Percentiles rank a stretch among this genome's conserved stretches.
phyloP scores from a whole-genome alignment of 2,797 vertebrate species.

The Chloroceryle inda region DNA sequence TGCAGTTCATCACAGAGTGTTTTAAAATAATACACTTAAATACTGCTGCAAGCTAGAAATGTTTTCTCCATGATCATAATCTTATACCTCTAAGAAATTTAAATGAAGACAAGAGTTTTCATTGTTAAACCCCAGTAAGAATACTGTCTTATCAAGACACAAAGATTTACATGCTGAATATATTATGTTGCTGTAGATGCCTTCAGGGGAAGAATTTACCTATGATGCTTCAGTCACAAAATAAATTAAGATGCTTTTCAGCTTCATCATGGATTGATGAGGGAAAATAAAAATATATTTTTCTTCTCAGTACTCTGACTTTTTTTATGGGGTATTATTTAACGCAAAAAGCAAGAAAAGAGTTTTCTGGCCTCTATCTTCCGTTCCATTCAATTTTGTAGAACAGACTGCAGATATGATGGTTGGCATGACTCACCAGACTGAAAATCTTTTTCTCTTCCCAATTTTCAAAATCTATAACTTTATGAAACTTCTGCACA shows the following conservation, averaged over 20 bases:
- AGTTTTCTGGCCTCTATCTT: background rate
- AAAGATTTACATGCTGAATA: constrained; percentile 27
- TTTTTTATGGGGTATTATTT: background rate
- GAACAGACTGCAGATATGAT: background rate
- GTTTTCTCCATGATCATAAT: background rate
- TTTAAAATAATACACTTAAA: constrained; percentile 52
- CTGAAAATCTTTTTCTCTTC: background rate
- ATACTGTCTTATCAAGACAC: background rate
- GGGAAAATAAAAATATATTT: background rate
- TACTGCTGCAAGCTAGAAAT: constrained; percentile 51
- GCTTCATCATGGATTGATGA: background rate
- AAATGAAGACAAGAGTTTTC: constrained; percentile 43
- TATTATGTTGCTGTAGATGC: background rate
- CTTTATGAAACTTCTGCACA: background rate
- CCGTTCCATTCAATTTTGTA: background rate
- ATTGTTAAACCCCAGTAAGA: background rate
- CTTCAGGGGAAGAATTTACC: background rate
- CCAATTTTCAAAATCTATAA: background rate
- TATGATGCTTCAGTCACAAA: background rate
- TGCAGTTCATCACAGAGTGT: constrained; percentile 26
- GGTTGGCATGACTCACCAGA: background rate
- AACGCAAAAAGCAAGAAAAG: background rate
- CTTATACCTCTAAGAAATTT: background rate
- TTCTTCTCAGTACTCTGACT: background rate
- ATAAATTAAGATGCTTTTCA: background rate